phyloP scores from a whole-genome alignment of 1,140 invertebrate genomes.

The Bradysia coprophila region DNA sequence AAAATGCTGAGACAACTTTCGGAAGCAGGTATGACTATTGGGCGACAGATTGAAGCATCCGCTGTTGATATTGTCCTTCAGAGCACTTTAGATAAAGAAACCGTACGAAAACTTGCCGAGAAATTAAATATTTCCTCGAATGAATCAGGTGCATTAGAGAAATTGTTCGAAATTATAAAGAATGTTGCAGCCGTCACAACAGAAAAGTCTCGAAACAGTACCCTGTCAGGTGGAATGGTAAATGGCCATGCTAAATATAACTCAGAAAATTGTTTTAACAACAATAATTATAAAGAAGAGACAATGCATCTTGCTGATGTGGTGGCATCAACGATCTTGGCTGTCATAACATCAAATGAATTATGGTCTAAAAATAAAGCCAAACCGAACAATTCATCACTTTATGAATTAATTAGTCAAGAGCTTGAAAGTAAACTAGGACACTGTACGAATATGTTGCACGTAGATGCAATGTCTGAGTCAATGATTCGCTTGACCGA shows the following conservation, averaged over 20 bases:
- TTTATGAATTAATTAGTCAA: conserved; percentile 2
- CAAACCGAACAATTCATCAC: not conserved
- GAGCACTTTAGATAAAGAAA: conserved; percentile 29
- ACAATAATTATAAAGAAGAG: not conserved
- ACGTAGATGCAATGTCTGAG: not conserved
- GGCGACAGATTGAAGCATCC: conserved; percentile 38
- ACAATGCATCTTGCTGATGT: not conserved
- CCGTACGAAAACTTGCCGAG: conserved; percentile 4
- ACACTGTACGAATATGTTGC: not conserved
- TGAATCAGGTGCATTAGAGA: not conserved
- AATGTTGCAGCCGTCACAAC: not conserved
- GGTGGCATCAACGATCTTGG: not conserved
- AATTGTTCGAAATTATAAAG: not conserved
- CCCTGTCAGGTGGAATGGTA: not conserved
- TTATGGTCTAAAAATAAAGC: not conserved
- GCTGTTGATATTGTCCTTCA: conserved; percentile 39
- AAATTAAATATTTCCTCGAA: not conserved
- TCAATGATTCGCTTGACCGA: no score
- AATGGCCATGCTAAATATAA: not conserved
- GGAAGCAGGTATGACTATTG: conserved; percentile 46
- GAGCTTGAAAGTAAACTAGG: not conserved
- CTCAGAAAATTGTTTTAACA: not conserved
- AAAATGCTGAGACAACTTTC: conserved; percentile 46
- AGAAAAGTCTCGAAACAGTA: not conserved
- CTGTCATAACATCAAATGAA: not conserved